A percentile compares a stretch with the other conserved stretches of the same genome.
These are phyloP conservation scores for Amaurobius ferox DNA, from an alignment of 2,888 invertebrate genomes.

Conservation along the genomic window DNA sequence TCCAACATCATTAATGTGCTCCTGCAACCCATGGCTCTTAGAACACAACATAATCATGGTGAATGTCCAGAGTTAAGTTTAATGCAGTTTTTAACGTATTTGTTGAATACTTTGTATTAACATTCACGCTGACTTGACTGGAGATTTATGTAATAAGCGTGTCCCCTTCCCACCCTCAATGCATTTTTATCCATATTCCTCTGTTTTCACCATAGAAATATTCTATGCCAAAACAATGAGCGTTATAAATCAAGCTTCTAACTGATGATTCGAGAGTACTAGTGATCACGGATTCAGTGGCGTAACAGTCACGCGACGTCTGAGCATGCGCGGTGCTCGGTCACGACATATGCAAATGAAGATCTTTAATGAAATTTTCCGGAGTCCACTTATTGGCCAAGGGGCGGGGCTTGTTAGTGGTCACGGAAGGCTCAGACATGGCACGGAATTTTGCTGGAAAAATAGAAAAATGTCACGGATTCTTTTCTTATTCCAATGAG, in stretches of 20 bases:
- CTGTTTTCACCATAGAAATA: too few relatives aligned
- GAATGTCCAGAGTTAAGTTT: too few relatives aligned
- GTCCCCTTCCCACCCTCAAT: too few relatives aligned
- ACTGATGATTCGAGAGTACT: background rate
- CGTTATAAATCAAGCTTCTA: background rate
- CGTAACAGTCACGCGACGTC: conserved; percentile 37
- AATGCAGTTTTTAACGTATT: too few relatives aligned
- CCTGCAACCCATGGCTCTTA: too few relatives aligned
- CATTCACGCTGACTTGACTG: too few relatives aligned
- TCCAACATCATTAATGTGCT: too few relatives aligned
- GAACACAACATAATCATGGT: too few relatives aligned
- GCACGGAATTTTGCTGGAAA: background rate
- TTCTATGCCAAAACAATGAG: background rate
- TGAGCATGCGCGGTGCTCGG: conserved; percentile 15
- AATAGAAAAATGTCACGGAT: background rate
- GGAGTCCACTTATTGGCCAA: conserved; percentile 22
- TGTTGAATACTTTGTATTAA: too few relatives aligned
- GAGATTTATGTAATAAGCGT: too few relatives aligned
- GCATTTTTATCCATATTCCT: too few relatives aligned
- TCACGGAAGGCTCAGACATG: background rate
- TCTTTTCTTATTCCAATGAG: background rate
- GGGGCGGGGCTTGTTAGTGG: conserved; percentile 43
- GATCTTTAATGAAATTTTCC: conserved; percentile 42
- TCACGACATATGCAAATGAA: conserved; percentile 33
- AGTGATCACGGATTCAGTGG: conserved; percentile 11